Percentiles rank a stretch among this genome's conserved stretches.
phyloP scores from a whole-genome alignment of 1,140 invertebrate species.

The Brachionus koreanus region DNA sequence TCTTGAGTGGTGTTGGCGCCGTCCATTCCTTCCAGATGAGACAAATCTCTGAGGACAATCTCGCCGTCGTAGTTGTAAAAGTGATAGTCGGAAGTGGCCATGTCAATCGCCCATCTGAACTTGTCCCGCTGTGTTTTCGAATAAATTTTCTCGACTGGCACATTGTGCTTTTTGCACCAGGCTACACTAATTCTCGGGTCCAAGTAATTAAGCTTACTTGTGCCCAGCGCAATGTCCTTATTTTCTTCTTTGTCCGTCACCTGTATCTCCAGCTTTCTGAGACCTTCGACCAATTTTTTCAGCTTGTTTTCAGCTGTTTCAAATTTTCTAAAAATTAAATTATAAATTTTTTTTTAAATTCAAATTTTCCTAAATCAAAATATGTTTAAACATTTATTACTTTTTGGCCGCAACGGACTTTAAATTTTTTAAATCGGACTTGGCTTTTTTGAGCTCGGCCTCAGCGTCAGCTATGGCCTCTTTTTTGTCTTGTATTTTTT shows the following conservation, averaged over 20 bases:
- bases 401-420: constrained; percentile 33
- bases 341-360: too few relatives aligned
- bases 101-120: constrained; percentile 99
- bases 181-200: constrained; percentile 97
- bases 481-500: constrained; percentile 64
- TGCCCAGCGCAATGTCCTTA: constrained; percentile 96
- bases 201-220: constrained; percentile 97
- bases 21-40: constrained; percentile 44
- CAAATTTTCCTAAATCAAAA: too few relatives aligned
- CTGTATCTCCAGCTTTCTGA: constrained; percentile 89
- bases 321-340: constrained; percentile 50
- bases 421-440: constrained; percentile 67
- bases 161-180: constrained; percentile 95
- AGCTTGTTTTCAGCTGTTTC: constrained; percentile 88
- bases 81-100: constrained; percentile 84
- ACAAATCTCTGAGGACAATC: constrained; percentile 40
- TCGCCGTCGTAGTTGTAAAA: constrained; percentile 51
- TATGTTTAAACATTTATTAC: too few relatives aligned
- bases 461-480: constrained; percentile 74
- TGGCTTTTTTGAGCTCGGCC: constrained; percentile 71
- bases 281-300: constrained; percentile 79
- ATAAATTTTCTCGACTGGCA: constrained; percentile 97
- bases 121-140: constrained; percentile 99
- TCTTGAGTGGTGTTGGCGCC: constrained; percentile 42
- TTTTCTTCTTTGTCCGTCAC: constrained; percentile 98